Percentiles rank a stretch among this genome's conserved stretches.
Conservation (phyloP, 2,888 invertebrate species). For the Thecophora atra region DNA sequence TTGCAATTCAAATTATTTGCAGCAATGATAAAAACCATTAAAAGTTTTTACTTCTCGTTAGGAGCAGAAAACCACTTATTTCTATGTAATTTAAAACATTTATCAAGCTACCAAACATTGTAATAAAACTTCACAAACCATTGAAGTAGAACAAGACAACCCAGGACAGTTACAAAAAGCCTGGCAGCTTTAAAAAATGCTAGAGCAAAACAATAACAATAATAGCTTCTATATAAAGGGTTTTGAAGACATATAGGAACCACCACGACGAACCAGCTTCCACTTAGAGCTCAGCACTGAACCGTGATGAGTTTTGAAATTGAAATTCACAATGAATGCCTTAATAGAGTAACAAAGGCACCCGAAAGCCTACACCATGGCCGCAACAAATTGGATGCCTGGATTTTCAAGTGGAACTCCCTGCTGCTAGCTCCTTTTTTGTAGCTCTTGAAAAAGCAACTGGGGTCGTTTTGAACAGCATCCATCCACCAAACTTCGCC, state of each 20-base stretch:
- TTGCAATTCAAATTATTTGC: too few species aligned
- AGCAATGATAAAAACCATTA: neutral
- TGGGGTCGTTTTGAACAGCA: constrained; percentile 13
- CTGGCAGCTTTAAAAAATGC: neutral
- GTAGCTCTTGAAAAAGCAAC: constrained; percentile 17
- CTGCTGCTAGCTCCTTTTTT: constrained; percentile 10
- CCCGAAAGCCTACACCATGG: neutral
- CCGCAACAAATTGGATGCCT: neutral
- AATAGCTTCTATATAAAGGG: neutral
- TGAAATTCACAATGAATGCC: constrained; percentile 13
- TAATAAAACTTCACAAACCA: neutral
- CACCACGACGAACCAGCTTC: neutral
- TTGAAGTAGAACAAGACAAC: neutral
- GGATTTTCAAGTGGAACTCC: neutral
- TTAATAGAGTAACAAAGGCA: constrained; percentile 28
- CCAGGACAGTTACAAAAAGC: neutral
- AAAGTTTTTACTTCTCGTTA: too few species aligned
- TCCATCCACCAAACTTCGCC: neutral
- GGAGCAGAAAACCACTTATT: too few species aligned
- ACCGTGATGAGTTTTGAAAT: constrained; percentile 17
- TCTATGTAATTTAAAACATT: neutral
- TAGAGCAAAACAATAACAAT: constrained; percentile 1
- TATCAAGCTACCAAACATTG: neutral
- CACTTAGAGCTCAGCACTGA: neutral
- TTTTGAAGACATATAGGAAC: neutral